These are phyloP conservation scores for Lytechinus variegatus DNA, from an alignment of 35 echinoderm and acorn worm genomes.

Conservation along the genomic window DNA sequence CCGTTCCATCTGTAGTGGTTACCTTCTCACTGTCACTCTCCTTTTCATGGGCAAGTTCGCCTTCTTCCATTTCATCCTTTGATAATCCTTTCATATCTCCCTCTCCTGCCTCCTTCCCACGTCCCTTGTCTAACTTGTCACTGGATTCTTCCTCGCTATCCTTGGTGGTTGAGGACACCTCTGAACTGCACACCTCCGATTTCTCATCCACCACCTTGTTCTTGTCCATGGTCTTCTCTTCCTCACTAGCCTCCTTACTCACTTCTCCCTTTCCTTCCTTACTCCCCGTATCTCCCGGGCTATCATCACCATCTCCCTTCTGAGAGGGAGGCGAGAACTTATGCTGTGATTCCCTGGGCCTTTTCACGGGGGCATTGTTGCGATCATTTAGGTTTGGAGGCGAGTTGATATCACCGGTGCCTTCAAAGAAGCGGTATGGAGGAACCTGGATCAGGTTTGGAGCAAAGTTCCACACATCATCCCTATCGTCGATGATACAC, in stretches of 20 bases:
- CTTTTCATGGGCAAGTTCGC: constrained; percentile 28
- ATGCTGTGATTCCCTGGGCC: constrained; percentile 2
- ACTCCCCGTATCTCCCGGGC: background rate
- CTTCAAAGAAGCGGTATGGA: constrained; percentile 92
- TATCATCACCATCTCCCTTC: constrained; percentile 28
- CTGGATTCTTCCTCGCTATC: constrained; percentile 41
- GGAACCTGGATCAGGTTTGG: constrained; percentile 85
- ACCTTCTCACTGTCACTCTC: constrained; percentile 38
- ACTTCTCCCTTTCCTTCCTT: background rate
- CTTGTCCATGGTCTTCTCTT: background rate
- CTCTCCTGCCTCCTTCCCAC: background rate
- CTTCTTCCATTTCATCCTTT: constrained; percentile 53
- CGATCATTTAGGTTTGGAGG: constrained; percentile 63
- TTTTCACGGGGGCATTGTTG: background rate
- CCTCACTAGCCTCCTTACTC: background rate
- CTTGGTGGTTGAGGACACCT: constrained; percentile 38
- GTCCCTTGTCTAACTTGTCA: constrained; percentile 11
- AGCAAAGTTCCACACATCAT: constrained; percentile 83
- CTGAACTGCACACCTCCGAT: background rate
- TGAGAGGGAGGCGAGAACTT: background rate
- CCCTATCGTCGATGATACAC: constrained; percentile 96
- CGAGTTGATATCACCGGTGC: constrained; percentile 91
- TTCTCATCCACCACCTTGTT: constrained; percentile 8
- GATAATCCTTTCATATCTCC: constrained; percentile 23
- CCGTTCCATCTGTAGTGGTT: constrained; percentile 20